These are phyloP conservation scores for Siniperca undulata DNA, from an alignment of 2,797 vertebrate genomes.

Conservation along the genomic window DNA sequence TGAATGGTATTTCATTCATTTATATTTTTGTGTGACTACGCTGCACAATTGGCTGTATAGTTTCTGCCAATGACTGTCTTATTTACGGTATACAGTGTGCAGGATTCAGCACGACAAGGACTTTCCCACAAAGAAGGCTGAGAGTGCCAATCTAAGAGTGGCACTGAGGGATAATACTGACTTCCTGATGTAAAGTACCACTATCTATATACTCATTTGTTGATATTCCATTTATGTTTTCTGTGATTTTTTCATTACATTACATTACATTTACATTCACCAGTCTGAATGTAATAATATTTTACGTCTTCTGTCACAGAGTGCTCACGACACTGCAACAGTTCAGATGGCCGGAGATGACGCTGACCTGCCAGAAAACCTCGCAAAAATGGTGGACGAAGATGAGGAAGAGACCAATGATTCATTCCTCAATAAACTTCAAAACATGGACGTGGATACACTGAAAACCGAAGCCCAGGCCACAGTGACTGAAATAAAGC, in stretches of 20 bases:
- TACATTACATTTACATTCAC: too few species aligned
- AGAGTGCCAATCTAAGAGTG: slow-evolving; percentile 82
- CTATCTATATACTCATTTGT: background rate
- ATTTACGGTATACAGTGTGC: slow-evolving; percentile 4
- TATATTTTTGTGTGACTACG: background rate
- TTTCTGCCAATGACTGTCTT: background rate
- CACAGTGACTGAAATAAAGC: slow-evolving; percentile 74
- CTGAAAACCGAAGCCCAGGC: slow-evolving; percentile 78
- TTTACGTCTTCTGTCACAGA: slow-evolving; percentile 66
- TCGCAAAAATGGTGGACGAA: slow-evolving; percentile 83
- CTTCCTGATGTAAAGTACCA: slow-evolving; percentile 78
- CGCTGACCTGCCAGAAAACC: slow-evolving; percentile 82
- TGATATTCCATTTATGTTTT: too few species aligned
- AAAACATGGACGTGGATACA: slow-evolving; percentile 78
- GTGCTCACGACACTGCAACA: slow-evolving; percentile 80
- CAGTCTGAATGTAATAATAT: background rate
- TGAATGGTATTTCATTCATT: background rate
- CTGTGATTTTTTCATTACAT: too few species aligned
- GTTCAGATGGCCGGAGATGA: slow-evolving; percentile 80
- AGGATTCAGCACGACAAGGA: slow-evolving; percentile 81
- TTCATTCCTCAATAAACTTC: slow-evolving; percentile 75
- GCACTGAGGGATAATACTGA: slow-evolving; percentile 82
- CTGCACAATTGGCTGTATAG: background rate
- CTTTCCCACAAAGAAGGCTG: slow-evolving; percentile 84
- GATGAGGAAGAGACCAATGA: slow-evolving; percentile 80